These are phyloP conservation scores for Formica aserva DNA, from an alignment of 2,888 invertebrate species.

Conservation along the genomic window DNA sequence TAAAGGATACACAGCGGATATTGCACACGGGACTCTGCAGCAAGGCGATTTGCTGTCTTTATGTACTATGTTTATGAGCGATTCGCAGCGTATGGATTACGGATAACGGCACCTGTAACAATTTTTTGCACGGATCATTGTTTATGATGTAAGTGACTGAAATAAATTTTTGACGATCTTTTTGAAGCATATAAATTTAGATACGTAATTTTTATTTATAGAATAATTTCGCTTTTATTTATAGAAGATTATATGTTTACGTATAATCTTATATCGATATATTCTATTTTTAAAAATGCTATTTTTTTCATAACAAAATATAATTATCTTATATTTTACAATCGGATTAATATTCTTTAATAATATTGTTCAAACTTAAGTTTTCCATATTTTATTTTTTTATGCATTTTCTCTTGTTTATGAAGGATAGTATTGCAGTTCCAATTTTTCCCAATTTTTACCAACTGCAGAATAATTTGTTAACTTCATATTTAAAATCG, in stretches of 20 bases:
- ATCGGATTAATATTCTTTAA: neutral
- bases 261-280: neutral
- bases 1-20: slow-evolving; percentile 33
- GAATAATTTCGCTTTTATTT: neutral
- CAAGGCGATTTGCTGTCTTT: slow-evolving; percentile 45
- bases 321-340: neutral
- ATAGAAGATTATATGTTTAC: neutral
- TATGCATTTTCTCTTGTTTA: neutral
- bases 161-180: neutral
- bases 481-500: slow-evolving; percentile 20
- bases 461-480: neutral
- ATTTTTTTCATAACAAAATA: neutral
- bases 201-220: neutral
- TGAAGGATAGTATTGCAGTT: neutral
- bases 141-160: neutral
- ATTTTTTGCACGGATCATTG: neutral
- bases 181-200: neutral
- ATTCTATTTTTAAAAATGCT: neutral
- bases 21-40: slow-evolving; percentile 25
- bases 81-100: slow-evolving; percentile 54
- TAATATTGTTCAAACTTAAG: neutral
- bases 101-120: slow-evolving; percentile 25
- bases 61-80: slow-evolving; percentile 54
- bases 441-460: neutral
- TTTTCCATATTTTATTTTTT: neutral